Evolutionary conservation across 2,113 vertebrate genomes (phyloP), one percentile per base, ranked within the genome.

Genomic region (Bettongia penicillata): DNA sequence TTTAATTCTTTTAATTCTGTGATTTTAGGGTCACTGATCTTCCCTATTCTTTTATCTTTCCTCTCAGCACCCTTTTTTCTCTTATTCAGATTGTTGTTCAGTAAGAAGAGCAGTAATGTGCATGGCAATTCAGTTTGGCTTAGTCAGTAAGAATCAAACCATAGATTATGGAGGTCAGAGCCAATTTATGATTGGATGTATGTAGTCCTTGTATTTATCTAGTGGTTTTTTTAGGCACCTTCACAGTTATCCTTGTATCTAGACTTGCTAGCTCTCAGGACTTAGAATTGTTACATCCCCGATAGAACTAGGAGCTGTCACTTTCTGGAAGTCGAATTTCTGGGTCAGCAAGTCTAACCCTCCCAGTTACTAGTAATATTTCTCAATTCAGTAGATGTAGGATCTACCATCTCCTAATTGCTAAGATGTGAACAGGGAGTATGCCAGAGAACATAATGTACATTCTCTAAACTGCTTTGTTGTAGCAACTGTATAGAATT

Each of bases 171-270:
- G 19, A 43, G 55, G 53, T 90, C 57, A 28, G 57, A 91, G 57
- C 89, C 26, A 28, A 57, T 91, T 92, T 90, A 11, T 53, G 22
- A 93, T 92, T 89, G 22, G 48, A 9, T 25, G n/a, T 89, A 89
- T 95, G 2, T 48, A 31, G 0, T 2, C 92, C 10, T 94, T 96
- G 50, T 52, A 55, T 95, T 95, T 93, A 53, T 97, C 91, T 55
- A 47, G 5, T 93, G 49, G 51, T 14, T 55, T 77, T 49, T 95
- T 84, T 43, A 84, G 37, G 37, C 61, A 77, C 12, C 12, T 77
- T 84, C n/a, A 43, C n/a, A 93, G 16, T 89, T 25, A 53, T 95
- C 96, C 91, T 91, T 95, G 77, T 94, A 90, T 93, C 95, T 90
- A 24, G 1, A 37, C 93, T 47, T 95, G n/a, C 93, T 84, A 90